A percentile compares a stretch with the other conserved stretches of the same genome.
Evolutionary conservation across 1,140 invertebrate species (phyloP).

Genomic region (Dinothrombium tinctorium): DNA sequence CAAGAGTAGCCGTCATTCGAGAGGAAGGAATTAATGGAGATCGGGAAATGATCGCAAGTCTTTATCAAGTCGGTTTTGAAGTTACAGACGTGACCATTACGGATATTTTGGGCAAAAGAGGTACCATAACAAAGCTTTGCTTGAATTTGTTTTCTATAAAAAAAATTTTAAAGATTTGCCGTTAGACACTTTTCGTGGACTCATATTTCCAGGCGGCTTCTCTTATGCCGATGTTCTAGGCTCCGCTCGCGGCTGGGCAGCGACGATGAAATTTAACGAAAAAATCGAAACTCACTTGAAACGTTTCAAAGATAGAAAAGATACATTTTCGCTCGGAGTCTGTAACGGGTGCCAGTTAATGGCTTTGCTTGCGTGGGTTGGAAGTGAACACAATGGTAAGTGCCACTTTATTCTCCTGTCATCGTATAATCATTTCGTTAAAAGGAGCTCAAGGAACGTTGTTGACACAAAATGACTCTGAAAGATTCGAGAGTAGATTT

Average conservation of each 20-base stretch:
- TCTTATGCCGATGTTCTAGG: slow-evolving; percentile 93
- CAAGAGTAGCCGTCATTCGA: slow-evolving; percentile 63
- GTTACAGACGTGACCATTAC: slow-evolving; percentile 75
- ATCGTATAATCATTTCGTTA: not conserved
- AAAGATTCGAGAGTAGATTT: slow-evolving; percentile 76
- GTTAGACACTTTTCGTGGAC: slow-evolving; percentile 44
- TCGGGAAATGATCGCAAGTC: slow-evolving; percentile 82
- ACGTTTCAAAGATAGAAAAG: slow-evolving; percentile 37
- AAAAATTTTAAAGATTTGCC: not conserved
- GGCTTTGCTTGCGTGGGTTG: slow-evolving; percentile 37
- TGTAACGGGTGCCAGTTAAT: slow-evolving; percentile 95
- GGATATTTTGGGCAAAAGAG: slow-evolving; percentile 35
- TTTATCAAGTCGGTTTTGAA: slow-evolving; percentile 73
- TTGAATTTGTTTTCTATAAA: not conserved
- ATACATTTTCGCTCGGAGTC: slow-evolving; percentile 86
- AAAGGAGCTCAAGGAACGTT: slow-evolving; percentile 32
- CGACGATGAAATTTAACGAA: slow-evolving; percentile 49
- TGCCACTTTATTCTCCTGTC: no score
- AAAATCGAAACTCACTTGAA: slow-evolving; percentile 41
- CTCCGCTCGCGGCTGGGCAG: slow-evolving; percentile 87
- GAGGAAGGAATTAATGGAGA: slow-evolving; percentile 96
- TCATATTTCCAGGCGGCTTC: slow-evolving; percentile 90
- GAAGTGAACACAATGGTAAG: slow-evolving; percentile 4
- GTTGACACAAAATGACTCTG: slow-evolving; percentile 61
- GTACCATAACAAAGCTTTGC: not conserved